A percentile compares a stretch with the other conserved stretches of the same genome.
Evolutionary conservation across 2,888 invertebrate genomes (phyloP).

Genomic region (Gibbula magus): DNA sequence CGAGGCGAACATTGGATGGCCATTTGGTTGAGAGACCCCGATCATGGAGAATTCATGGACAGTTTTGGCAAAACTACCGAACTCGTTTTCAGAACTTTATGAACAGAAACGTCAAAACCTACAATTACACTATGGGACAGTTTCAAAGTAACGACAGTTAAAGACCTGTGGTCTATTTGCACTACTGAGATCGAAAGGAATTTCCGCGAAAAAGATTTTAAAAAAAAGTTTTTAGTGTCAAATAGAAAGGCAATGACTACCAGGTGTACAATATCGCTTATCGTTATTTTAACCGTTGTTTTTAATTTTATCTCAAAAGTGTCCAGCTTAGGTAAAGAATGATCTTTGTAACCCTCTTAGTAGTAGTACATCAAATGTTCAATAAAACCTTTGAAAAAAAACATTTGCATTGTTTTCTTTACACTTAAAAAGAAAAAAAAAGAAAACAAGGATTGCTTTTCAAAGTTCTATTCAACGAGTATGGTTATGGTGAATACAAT

Average conservation of each 20-base stretch:
- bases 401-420: no score
- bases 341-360: no score
- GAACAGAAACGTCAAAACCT: neutral
- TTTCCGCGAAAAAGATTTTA: neutral
- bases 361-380: no score
- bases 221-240: neutral
- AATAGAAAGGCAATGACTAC: neutral
- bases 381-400: no score
- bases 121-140: neutral
- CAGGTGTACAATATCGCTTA: neutral
- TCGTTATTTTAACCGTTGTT: neutral
- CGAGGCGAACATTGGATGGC: slow-evolving; percentile 11
- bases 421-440: no score
- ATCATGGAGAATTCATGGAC: slow-evolving; percentile 6
- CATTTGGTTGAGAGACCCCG: neutral
- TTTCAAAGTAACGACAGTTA: slow-evolving; percentile 5
- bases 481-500: neutral
- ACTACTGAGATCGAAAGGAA: neutral
- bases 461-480: neutral
- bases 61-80: slow-evolving; percentile 22
- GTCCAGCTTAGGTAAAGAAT: neutral
- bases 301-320: neutral
- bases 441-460: neutral
- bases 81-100: neutral
- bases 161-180: slow-evolving; percentile 10